Base-by-base conservation (phyloP, 2,888 invertebrate species). In the Coelinius sp. region DNA sequence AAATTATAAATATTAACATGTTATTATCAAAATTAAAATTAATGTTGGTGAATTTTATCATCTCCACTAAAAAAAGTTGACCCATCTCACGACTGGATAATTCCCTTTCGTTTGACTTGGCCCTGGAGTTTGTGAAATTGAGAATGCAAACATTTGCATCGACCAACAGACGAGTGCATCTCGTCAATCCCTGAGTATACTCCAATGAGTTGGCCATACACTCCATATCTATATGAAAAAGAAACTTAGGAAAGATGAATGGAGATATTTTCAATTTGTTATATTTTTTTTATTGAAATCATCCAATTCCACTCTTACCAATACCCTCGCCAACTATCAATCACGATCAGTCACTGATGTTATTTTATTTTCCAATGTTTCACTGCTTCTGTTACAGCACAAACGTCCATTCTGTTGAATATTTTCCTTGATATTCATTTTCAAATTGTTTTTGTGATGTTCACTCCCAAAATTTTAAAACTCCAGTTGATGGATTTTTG, bases 91-190 rank as follows among this genome's bases (percentile, higher is more conserved):
- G 27, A 22, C 53, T 53, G 20, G 35, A n/a, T 59, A 14, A 59
- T 59, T 31, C 59, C 31, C 20, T 59, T 59, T 35, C 17, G 20
- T 59, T 59, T 59, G 59, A 59, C 31, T 59, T 59, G 35, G 59
- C 17, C 31, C 59, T 20, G 59, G n/a, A 59, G 59, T 59, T 35
- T 14, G 20, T 59, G 59, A 31, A 59, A 59, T 59, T 59, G 59
- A 59, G 46, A 59, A 59, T 35, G 59, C 35, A 59, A 59, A 59
- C 59, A 31, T 35, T 49, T 31, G 59, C 59, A 8, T 59, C 59
- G 14, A 31, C 59, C 27, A 27, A 59, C 35, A 31, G 17, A n/a
- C n/a, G 59, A 59, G 59, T 59, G 59, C 59, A 31, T 59, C 35
- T 35, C 59, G 59, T 59, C 59, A 59, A 59, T 59, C 31, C 31